Conservation (phyloP, 2,797 vertebrate species). For the Lutra lutra region DNA sequence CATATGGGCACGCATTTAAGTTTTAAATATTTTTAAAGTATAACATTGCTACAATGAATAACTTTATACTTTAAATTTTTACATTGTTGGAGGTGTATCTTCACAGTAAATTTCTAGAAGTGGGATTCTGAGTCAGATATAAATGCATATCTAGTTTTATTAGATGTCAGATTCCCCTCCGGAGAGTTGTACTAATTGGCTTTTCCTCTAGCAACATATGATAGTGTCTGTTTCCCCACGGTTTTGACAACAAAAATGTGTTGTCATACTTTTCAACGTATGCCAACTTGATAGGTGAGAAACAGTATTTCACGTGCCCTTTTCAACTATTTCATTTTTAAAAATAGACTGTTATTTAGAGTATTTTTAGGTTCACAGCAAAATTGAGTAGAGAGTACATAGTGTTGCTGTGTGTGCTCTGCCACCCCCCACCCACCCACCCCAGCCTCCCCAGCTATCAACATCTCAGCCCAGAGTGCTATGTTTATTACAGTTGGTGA, state of each 20-base stretch:
- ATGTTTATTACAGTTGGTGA: neutral
- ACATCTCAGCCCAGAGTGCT: neutral
- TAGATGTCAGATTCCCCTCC: neutral
- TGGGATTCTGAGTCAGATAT: neutral
- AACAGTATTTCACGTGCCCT: neutral
- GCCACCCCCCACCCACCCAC: neutral
- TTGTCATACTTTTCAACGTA: neutral
- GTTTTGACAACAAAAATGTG: neutral
- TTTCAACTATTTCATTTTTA: neutral
- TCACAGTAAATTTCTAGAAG: slow-evolving; percentile 26
- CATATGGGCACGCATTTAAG: neutral
- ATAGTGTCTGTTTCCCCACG: neutral
- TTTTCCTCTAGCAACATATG: neutral
- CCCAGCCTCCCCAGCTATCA: neutral
- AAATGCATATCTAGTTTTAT: neutral
- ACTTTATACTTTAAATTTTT: neutral
- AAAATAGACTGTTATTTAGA: neutral
- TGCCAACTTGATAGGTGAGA: neutral
- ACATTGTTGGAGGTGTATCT: neutral
- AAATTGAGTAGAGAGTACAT: neutral
- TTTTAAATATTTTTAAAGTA: slow-evolving; percentile 32
- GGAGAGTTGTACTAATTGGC: neutral
- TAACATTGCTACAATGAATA: neutral
- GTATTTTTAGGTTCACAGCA: neutral
- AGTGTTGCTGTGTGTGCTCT: neutral